A percentile compares a stretch with the other conserved stretches of the same genome.
Evolutionary conservation across 2,888 invertebrate species (phyloP).

Genomic region (Erpobdella octoculata): DNA sequence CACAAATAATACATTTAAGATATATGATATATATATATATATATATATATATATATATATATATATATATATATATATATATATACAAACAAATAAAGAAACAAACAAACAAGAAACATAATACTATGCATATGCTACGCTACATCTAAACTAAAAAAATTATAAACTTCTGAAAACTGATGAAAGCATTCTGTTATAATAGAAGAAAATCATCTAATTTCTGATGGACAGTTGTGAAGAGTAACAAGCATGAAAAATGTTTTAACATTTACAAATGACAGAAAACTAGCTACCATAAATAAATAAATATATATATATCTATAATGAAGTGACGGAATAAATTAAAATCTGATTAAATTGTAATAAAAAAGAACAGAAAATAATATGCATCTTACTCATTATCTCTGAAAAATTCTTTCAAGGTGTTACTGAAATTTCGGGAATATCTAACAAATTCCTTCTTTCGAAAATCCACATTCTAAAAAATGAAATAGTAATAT

Average conservation of each 20-base stretch:
- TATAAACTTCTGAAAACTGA: not conserved
- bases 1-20: no score
- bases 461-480: slow-evolving; percentile 80
- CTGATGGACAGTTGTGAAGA: not conserved
- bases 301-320: not conserved
- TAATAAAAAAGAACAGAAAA: not conserved
- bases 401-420: slow-evolving; percentile 97
- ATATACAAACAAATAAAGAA: not conserved
- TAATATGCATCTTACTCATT: slow-evolving; percentile 75
- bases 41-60: no score
- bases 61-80: no score
- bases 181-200: not conserved
- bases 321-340: no score
- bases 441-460: slow-evolving; percentile 98
- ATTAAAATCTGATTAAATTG: no score
- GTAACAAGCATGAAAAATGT: not conserved
- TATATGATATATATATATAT: no score
- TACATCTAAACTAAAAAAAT: not conserved
- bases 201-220: not conserved
- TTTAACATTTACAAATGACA: not conserved
- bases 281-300: not conserved
- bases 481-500: not conserved
- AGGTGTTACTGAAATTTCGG: slow-evolving; percentile 92
- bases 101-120: not conserved
- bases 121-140: no score